Percentiles rank a stretch among this genome's conserved stretches.
These are phyloP conservation scores for Orius insidiosus DNA, from an alignment of 1,140 invertebrate species.

Conservation along the genomic window DNA sequence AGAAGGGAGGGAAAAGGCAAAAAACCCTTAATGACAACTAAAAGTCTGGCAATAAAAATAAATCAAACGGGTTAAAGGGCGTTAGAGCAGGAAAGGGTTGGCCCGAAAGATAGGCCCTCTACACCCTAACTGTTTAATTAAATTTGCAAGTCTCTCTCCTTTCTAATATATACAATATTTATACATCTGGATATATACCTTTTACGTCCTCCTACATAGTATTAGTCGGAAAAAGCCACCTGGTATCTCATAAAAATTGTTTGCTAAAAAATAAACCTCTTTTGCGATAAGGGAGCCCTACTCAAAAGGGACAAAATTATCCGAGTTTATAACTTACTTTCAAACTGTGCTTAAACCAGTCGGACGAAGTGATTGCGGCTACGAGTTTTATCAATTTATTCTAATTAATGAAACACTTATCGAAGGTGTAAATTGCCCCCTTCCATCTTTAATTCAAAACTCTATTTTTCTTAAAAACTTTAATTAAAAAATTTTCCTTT, in stretches of 20 bases:
- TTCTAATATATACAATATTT: constrained; percentile 5
- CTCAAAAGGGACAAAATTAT: too few relatives aligned
- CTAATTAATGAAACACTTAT: background rate
- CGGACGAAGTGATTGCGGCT: too few relatives aligned
- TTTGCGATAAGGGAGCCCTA: too few relatives aligned
- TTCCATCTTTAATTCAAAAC: too few relatives aligned
- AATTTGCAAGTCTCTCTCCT: constrained; percentile 16
- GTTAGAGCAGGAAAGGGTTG: constrained; percentile 8
- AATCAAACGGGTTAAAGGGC: constrained; percentile 17
- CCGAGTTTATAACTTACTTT: too few relatives aligned
- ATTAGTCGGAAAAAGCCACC: background rate
- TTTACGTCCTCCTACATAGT: background rate
- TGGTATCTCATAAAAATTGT: too few relatives aligned
- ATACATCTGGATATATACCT: background rate
- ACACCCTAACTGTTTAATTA: constrained; percentile 14
- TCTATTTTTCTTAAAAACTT: too few relatives aligned
- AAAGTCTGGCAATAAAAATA: constrained; percentile 20
- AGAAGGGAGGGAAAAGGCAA: constrained; percentile 6
- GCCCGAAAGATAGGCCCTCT: constrained; percentile 8
- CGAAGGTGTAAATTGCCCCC: background rate
- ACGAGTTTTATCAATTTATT: background rate
- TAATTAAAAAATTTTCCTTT: too few relatives aligned
- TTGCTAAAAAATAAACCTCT: too few relatives aligned
- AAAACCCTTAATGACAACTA: constrained; percentile 19
- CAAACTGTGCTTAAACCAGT: too few relatives aligned